Conservation (phyloP, 2,113 vertebrate species). For the Sturnus vulgaris region DNA sequence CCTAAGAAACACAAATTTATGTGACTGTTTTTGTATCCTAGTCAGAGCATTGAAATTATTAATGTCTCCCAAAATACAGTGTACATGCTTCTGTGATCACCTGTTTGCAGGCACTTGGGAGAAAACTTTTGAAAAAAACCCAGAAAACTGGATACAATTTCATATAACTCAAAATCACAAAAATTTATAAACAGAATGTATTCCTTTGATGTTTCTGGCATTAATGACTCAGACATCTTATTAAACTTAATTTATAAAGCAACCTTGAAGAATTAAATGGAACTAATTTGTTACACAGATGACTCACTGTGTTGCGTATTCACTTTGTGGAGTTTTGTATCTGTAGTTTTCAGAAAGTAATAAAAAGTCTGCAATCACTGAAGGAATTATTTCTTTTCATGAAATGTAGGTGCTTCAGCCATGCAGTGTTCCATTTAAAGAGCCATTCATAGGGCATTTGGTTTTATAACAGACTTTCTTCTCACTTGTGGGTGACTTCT, state of each 20-base stretch:
- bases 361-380: background rate
- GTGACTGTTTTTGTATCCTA: background rate
- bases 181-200: background rate
- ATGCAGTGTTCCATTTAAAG: background rate
- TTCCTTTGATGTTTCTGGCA: background rate
- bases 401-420: background rate
- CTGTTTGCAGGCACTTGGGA: background rate
- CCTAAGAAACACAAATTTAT: background rate
- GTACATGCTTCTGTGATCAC: background rate
- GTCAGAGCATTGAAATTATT: background rate
- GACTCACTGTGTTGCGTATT: background rate
- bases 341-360: background rate
- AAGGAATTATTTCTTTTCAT: background rate
- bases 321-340: background rate
- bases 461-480: background rate
- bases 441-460: background rate
- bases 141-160: background rate
- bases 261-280: slow-evolving; percentile 6
- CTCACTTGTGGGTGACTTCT: background rate
- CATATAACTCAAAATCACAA: background rate
- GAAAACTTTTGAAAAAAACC: background rate
- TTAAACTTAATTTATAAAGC: slow-evolving; percentile 5
- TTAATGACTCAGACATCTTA: background rate
- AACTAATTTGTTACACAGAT: slow-evolving; percentile 5
- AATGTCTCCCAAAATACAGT: background rate